A percentile compares a stretch with the other conserved stretches of the same genome.
These are phyloP conservation scores for Perognathus longimembris DNA, from an alignment of 2,113 vertebrate genomes.

Conservation along the genomic window DNA sequence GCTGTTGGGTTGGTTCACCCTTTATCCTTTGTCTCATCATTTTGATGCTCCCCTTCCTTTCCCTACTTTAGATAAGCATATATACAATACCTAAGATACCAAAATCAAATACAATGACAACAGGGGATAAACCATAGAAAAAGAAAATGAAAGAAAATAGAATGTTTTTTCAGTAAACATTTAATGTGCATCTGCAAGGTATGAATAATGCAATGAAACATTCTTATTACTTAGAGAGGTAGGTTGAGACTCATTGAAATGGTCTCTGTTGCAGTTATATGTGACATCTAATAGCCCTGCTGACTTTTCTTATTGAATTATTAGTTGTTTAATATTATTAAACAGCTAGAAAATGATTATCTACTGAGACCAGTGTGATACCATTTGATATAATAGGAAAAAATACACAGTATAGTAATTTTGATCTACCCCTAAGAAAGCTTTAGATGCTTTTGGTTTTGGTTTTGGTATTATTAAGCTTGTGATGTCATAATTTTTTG, in stretches of 20 bases:
- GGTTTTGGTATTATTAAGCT: slow-evolving; percentile 63
- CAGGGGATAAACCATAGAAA: too few relatives aligned
- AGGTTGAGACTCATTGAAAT: slow-evolving; percentile 49
- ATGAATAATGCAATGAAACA: slow-evolving; percentile 51
- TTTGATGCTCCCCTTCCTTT: too few relatives aligned
- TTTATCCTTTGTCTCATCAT: too few relatives aligned
- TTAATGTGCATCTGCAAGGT: slow-evolving; percentile 39
- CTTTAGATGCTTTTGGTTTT: slow-evolving; percentile 55
- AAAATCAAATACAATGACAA: too few relatives aligned
- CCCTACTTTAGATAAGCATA: too few relatives aligned
- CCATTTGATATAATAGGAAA: slow-evolving; percentile 22
- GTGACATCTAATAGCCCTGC: slow-evolving; percentile 48
- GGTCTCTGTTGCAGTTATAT: slow-evolving; percentile 39
- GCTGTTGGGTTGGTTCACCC: too few relatives aligned
- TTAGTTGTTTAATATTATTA: slow-evolving; percentile 56
- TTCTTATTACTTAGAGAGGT: slow-evolving; percentile 43
- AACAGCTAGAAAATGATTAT: slow-evolving; percentile 61
- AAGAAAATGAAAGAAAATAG: too few relatives aligned
- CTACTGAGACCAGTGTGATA: slow-evolving; percentile 56
- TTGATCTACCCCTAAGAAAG: background rate
- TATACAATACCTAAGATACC: too few relatives aligned
- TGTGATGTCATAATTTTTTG: background rate
- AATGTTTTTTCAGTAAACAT: slow-evolving; percentile 58
- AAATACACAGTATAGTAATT: slow-evolving; percentile 23
- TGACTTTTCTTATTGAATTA: slow-evolving; percentile 67